These are phyloP conservation scores for Palloptera scutellata DNA, from an alignment of 2,888 invertebrate genomes.

Conservation along the genomic window DNA sequence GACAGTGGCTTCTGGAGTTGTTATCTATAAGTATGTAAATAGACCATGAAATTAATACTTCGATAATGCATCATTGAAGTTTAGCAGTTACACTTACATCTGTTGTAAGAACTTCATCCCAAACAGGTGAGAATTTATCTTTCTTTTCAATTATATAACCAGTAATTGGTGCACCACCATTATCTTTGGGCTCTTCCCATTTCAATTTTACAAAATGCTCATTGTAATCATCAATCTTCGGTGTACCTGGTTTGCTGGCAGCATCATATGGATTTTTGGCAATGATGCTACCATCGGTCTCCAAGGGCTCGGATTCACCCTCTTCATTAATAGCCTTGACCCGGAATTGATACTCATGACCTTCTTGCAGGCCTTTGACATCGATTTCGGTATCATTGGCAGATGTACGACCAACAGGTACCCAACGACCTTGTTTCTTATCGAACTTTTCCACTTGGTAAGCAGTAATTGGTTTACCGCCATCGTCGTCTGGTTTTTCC, in stretches of 20 bases:
- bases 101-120: conserved; percentile 80
- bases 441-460: conserved; percentile 95
- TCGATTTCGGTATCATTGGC: conserved; percentile 86
- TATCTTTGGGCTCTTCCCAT: conserved; percentile 93
- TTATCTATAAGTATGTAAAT: conserved; percentile 67
- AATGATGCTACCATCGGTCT: conserved; percentile 84
- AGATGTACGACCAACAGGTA: conserved; percentile 87
- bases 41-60: not conserved
- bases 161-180: conserved; percentile 97
- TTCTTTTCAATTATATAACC: conserved; percentile 96
- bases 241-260: conserved; percentile 87
- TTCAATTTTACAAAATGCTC: conserved; percentile 87
- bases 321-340: conserved; percentile 94
- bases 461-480: conserved; percentile 91
- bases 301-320: conserved; percentile 92
- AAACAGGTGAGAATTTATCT: conserved; percentile 83
- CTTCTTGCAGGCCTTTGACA: conserved; percentile 87
- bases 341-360: conserved; percentile 92
- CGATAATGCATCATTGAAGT: not conserved
- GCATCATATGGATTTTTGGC: conserved; percentile 97
- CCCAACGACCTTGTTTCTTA: conserved; percentile 90
- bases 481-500: conserved; percentile 95
- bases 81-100: conserved; percentile 33
- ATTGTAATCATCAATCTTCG: conserved; percentile 88
- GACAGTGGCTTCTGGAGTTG: conserved; percentile 82